A percentile compares a stretch with the other conserved stretches of the same genome.
Conservation (phyloP, 35 echinoderm and acorn worm genomes). For the Heliocidaris erythrogramma region DNA sequence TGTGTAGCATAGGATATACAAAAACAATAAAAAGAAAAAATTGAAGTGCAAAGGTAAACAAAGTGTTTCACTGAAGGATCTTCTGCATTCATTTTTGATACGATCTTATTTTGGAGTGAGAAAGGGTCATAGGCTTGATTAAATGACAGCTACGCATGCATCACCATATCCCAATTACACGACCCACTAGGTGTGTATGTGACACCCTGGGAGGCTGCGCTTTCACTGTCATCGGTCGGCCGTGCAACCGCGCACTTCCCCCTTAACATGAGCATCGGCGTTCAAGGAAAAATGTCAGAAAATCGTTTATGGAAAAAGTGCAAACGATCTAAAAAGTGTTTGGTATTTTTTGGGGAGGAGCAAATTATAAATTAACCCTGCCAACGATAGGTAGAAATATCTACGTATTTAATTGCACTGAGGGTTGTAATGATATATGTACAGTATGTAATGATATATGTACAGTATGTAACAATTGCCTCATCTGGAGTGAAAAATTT, state of each 20-base stretch:
- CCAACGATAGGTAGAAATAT: no score
- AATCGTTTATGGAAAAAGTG: neutral
- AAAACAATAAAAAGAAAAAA: no score
- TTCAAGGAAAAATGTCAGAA: neutral
- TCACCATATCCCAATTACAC: conserved; percentile 28
- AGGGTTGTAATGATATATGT: neutral
- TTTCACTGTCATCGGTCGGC: neutral
- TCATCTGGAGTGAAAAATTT: no score
- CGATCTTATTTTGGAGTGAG: neutral
- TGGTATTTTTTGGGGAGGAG: neutral
- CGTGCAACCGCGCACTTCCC: neutral
- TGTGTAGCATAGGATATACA: no score
- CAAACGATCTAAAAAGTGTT: neutral
- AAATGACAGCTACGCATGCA: conserved; percentile 20
- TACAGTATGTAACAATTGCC: neutral
- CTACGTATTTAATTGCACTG: no score
- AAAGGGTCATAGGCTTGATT: neutral
- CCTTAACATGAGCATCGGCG: neutral
- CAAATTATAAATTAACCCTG: neutral
- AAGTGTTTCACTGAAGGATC: no score
- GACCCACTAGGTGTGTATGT: neutral
- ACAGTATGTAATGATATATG: neutral
- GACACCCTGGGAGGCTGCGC: neutral
- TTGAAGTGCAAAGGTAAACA: no score
- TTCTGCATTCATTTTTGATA: neutral